Percentiles rank a stretch among this genome's conserved stretches.
phyloP scores from a whole-genome alignment of 1,140 invertebrate species.

The Danaus melanippus region DNA sequence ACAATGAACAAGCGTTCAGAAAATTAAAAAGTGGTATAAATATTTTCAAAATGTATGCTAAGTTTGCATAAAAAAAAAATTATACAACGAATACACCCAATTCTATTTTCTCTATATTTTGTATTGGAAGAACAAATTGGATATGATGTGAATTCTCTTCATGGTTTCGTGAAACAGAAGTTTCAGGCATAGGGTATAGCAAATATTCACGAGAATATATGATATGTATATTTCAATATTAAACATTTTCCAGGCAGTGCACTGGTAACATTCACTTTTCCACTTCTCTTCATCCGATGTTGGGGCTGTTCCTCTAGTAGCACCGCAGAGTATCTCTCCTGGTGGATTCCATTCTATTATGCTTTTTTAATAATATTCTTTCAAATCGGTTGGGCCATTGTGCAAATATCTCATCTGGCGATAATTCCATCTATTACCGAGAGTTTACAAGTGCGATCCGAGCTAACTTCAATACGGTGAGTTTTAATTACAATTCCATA shows the following conservation, averaged over 20 bases:
- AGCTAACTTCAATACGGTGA: slow-evolving; percentile 86
- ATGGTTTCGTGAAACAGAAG: too few species aligned
- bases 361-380: slow-evolving; percentile 85
- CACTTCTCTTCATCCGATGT: slow-evolving; percentile 85
- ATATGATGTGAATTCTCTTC: too few species aligned
- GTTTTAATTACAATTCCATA: background rate
- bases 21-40: too few species aligned
- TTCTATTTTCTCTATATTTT: too few species aligned
- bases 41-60: too few species aligned
- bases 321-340: slow-evolving; percentile 48
- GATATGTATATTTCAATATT: background rate
- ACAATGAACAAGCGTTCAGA: too few species aligned
- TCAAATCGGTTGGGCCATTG: slow-evolving; percentile 92
- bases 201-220: too few species aligned
- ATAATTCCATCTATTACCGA: slow-evolving; percentile 87
- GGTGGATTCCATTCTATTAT: slow-evolving; percentile 81
- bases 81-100: too few species aligned
- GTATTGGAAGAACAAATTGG: too few species aligned
- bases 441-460: slow-evolving; percentile 78
- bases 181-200: too few species aligned
- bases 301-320: slow-evolving; percentile 72
- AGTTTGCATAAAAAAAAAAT: too few species aligned
- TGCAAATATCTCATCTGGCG: slow-evolving; percentile 92
- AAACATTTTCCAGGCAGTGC: slow-evolving; percentile 37
- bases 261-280: slow-evolving; percentile 75